Evolutionary conservation across 2,888 invertebrate genomes (phyloP), one percentile per base, ranked within the genome.

Genomic region (Limnephilus marmoratus): DNA sequence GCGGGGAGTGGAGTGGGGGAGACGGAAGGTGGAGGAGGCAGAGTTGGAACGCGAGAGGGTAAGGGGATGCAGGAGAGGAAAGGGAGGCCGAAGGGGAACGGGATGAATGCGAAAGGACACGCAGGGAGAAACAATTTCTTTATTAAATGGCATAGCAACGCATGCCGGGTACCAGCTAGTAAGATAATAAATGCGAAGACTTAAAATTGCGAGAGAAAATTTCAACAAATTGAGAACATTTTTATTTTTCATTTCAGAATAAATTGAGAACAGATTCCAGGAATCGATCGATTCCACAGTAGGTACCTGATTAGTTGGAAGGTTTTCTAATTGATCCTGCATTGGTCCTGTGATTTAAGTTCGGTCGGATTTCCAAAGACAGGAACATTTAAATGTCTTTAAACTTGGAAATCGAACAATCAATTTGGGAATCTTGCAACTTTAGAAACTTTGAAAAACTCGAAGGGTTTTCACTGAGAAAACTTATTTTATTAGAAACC

Each of bases 261-360:
- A 68, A 68, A 24, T 68, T 68, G 68, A 68, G n/a, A 68, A 9
- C 9, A 11, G 7, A 68, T 68, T 68, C n/a, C 24, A 68, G 68
- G 9, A 4, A 24, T 68, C 24, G n/a, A 68, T 68, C n/a, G 68
- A n/a, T n/a, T 24, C n/a, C 24, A 13, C 41, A 24, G 15, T 85
- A 24, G 2, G 85, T 41, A 41, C 85, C 18, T 0, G 85, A 85
- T 85, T 45, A 37, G 85, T 85, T 85, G 85, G 85, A 34, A 45
- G 41, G 37, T 12, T 85, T n/a, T n/a, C 41, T 85, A 85, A 85
- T 45, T 85, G 45, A 85, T 85, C 85, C 85, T 41, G 85, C 45
- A 41, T 37, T n/a, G 85, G 85, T 85, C 41, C 45, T 45, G 85
- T 85, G 85, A 85, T 85, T 85, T 85, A 41, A 24, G n/a, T 85